These are phyloP conservation scores for Neuroterus valhalla DNA, from an alignment of 1,140 invertebrate genomes.

Conservation along the genomic window DNA sequence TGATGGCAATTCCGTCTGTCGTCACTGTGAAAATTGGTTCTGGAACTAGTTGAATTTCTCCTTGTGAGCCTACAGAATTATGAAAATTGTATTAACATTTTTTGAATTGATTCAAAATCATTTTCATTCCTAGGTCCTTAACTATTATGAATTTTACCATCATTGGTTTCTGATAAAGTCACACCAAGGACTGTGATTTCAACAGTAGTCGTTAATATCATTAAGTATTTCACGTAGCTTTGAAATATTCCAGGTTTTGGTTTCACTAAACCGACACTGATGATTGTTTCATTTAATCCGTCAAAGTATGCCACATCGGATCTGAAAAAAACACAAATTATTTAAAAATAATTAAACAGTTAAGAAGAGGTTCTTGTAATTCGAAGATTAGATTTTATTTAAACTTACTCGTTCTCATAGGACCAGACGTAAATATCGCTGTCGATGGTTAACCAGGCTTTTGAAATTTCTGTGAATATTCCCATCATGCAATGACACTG, in stretches of 20 bases:
- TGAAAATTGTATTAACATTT: neutral
- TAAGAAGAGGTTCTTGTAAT: neutral
- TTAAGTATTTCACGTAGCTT: constrained; percentile 92
- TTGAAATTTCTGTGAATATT: constrained; percentile 94
- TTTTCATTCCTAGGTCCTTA: constrained; percentile 20
- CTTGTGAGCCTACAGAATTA: constrained; percentile 70
- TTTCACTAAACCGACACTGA: constrained; percentile 89
- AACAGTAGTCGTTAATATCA: constrained; percentile 93
- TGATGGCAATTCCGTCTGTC: constrained; percentile 93
- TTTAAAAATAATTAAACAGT: neutral
- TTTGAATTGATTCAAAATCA: constrained; percentile 28
- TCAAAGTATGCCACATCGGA: constrained; percentile 95
- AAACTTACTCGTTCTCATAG: constrained; percentile 70
- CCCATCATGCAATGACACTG: constrained; percentile 97
- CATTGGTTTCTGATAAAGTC: constrained; percentile 75
- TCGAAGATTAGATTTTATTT: neutral
- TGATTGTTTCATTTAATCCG: constrained; percentile 92
- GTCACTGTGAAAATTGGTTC: constrained; percentile 95
- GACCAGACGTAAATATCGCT: constrained; percentile 96
- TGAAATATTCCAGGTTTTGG: constrained; percentile 92
- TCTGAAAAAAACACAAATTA: constrained; percentile 69
- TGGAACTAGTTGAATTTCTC: constrained; percentile 94
- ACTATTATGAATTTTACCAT: constrained; percentile 66
- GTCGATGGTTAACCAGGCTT: constrained; percentile 98
- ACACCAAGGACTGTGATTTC: constrained; percentile 95